Evolutionary conservation across 1,140 invertebrate species (phyloP), one percentile per base, ranked within the genome.

Genomic region (Muscidifurax raptorellus): DNA sequence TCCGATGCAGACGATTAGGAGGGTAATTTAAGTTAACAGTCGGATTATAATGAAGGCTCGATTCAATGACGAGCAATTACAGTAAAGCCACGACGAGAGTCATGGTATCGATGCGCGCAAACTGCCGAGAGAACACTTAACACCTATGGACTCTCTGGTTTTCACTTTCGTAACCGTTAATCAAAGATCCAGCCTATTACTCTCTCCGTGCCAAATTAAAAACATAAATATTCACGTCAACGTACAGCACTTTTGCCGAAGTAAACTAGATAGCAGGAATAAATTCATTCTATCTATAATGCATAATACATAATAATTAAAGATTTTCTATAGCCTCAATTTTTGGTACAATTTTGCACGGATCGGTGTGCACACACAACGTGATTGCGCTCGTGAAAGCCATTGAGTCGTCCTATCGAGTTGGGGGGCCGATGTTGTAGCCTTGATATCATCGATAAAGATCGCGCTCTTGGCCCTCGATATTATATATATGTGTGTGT

Each of bases 361-460:
- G 44, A 15, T 47, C 44, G 44, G 1, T 47, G 44, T 47, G 15
- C 13, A 47, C 44, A 47, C 15, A 47, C 44, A 18, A 15, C 40
- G 44, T 47, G 10, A 47, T 47, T 18, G 44, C 18, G 18, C 6
- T n/a, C 52, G 22, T 59, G 52, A 59, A 59, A 59, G 52, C 18
- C 22, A 4, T 9, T 59, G 22, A 59, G 13, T 30, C 52, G 44
- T 4, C 13, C 10, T 47, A 52, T 30, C 88, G 83, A 85, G 86
- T 87, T 91, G 90, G 88, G 90, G 59, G 88, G 88, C 89, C 90
- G 88, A 88, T 85, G 84, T 84, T 76, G 79, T 80, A 82, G 78
- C 78, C 84, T 59, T 69, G 82, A 78, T 82, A 36, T 80, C 30
- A 13, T 18, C 76, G 89, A 90, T 85, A 75, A 69, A 32, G 83